Percentiles rank a stretch among this genome's conserved stretches.
Conservation (phyloP, 2,888 invertebrate species). For the Sphaerophoria rueppellii region DNA sequence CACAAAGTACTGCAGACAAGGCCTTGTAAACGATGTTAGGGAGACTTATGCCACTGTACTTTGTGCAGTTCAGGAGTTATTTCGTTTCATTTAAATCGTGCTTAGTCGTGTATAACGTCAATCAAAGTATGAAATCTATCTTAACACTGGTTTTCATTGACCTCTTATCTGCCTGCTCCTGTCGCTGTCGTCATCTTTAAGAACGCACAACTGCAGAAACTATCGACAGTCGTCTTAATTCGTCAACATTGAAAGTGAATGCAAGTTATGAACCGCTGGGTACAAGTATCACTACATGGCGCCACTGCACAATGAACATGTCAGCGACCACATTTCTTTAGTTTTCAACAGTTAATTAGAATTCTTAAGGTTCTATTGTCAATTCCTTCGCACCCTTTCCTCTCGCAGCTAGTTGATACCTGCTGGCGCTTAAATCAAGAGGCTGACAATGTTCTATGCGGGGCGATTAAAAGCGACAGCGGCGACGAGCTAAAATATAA, state of each 20-base stretch:
- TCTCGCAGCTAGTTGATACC: not conserved
- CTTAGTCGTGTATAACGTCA: no score
- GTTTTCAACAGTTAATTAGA: slow-evolving; percentile 52
- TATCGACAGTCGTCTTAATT: slow-evolving; percentile 58
- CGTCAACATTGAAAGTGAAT: slow-evolving; percentile 67
- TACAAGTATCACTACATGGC: slow-evolving; percentile 70
- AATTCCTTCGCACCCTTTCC: not conserved
- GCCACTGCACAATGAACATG: slow-evolving; percentile 62
- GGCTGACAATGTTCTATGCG: slow-evolving; percentile 4
- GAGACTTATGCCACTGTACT: no score
- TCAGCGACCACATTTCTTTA: slow-evolving; percentile 62
- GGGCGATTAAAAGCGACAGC: not conserved
- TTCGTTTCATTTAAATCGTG: no score
- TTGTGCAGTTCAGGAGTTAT: no score
- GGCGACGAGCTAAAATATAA: slow-evolving; percentile 30
- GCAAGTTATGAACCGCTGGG: slow-evolving; percentile 63
- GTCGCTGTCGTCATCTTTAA: slow-evolving; percentile 32
- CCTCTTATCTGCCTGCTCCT: slow-evolving; percentile 49
- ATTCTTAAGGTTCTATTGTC: slow-evolving; percentile 8
- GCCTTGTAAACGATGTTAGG: no score
- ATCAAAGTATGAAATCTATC: no score
- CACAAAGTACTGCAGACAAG: no score
- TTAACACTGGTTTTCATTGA: slow-evolving; percentile 36
- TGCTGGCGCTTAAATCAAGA: not conserved
- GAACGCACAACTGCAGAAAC: slow-evolving; percentile 47